phyloP scores from a whole-genome alignment of 2,888 invertebrate species.

The Osmoderma eremita region DNA sequence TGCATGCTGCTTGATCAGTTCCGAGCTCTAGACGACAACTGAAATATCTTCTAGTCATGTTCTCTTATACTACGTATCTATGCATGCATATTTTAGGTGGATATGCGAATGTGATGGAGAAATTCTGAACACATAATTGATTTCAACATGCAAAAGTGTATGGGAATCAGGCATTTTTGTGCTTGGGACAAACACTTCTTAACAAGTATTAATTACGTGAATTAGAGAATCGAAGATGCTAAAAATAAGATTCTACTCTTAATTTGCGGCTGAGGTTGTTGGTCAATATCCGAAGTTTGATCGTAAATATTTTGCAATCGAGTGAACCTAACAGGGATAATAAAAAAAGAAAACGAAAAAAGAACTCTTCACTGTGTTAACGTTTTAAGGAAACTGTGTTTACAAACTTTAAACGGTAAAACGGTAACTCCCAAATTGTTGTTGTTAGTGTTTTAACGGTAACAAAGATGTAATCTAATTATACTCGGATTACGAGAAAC shows the following conservation, averaged over 20 bases:
- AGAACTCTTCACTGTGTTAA: background rate
- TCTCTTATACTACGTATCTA: too few relatives aligned
- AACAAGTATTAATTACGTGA: background rate
- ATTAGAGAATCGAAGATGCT: background rate
- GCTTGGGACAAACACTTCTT: too few relatives aligned
- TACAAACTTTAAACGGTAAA: constrained; percentile 5
- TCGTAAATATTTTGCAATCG: constrained; percentile 22
- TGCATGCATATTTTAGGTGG: too few relatives aligned
- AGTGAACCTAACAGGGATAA: background rate
- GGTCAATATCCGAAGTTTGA: constrained; percentile 12
- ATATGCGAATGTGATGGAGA: too few relatives aligned
- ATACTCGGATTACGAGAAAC: background rate
- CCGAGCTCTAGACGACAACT: too few relatives aligned
- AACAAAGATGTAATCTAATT: constrained; percentile 21
- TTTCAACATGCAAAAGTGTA: too few relatives aligned
- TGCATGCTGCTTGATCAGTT: too few relatives aligned
- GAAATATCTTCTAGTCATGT: too few relatives aligned
- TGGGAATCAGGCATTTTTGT: too few relatives aligned
- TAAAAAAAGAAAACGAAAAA: background rate
- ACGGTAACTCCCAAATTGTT: too few relatives aligned
- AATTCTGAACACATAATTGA: too few relatives aligned
- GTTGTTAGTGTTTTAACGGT: background rate
- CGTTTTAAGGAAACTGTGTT: constrained; percentile 19
- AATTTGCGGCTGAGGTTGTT: background rate
- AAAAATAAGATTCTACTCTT: constrained; percentile 20